Percentiles rank a stretch among this genome's conserved stretches.
These are phyloP conservation scores for Neodiprion virginianus DNA, from an alignment of 1,140 invertebrate species.

Conservation along the genomic window DNA sequence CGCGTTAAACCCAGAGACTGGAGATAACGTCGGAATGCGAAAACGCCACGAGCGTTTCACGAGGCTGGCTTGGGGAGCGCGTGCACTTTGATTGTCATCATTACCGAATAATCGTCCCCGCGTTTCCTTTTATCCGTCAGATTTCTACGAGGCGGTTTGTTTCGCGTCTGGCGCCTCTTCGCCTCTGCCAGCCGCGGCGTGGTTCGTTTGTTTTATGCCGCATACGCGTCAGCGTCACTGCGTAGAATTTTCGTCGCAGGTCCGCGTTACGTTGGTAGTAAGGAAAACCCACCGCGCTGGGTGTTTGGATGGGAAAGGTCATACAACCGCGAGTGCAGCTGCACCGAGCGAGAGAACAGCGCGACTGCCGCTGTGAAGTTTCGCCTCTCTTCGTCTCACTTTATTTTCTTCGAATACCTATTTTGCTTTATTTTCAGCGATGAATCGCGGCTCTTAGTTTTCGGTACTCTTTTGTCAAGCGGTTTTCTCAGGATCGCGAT, in stretches of 20 bases:
- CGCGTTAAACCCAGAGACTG: background rate
- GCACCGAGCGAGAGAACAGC: conserved; percentile 26
- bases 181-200: background rate
- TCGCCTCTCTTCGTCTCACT: background rate
- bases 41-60: conserved; percentile 18
- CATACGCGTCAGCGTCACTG: background rate
- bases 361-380: background rate
- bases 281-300: conserved; percentile 15
- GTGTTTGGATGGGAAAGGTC: conserved; percentile 40
- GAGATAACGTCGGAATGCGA: conserved; percentile 20
- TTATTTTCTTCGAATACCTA: background rate
- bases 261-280: conserved; percentile 31
- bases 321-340: conserved; percentile 36
- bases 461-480: no score
- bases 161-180: background rate
- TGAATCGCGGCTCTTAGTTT: background rate
- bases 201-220: background rate
- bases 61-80: background rate
- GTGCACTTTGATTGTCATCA: background rate
- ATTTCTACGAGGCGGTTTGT: background rate
- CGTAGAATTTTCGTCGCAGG: background rate
- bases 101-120: background rate
- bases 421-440: background rate
- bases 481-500: no score
- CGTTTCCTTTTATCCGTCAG: no score